Base-by-base conservation (phyloP, 2,797 vertebrate species). In the Eremophila alpestris region DNA sequence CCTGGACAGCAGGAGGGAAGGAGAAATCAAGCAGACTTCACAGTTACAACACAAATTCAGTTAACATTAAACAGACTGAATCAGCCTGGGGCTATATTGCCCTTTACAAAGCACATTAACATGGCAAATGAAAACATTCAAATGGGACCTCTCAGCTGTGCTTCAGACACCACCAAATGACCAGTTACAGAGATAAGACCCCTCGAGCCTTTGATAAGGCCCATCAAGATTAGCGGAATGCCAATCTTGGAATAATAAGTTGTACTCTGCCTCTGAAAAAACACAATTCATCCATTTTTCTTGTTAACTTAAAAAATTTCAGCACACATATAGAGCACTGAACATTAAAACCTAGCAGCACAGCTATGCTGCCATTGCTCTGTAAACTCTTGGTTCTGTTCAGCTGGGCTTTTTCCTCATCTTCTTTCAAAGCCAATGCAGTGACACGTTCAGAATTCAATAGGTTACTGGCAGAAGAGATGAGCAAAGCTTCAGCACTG, bases 381-480 rank as follows among this genome's bases (percentile, higher is more conserved):
- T 48, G 19, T 62, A 38, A 67, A 36, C 11, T 27, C n/a, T 41
- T 16, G 1, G 22, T 29, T 70, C 56, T 38, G 15, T 49, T 70
- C 5, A 24, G 36, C 12, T 59, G 7, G 20, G 29, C 14, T 63
- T 51, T 65, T 29, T 17, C 26, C 51, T 40, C 19, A 22, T 29
- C 45, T 32, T 69, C 43, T 59, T 64, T 52, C 41, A 86, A 64
- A 87, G 56, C 23, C 82, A 81, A 5, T 21, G n/a, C 45, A 74
- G 27, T 4, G 30, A 32, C 41, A 65, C 0, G 0, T n/a, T 13
- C 52, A 13, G 16, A 71, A 60, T 52, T 20, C 11, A 32, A 69
- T 74, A 48, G 48, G 19, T 54, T 55, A 60, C 16, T 81, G 58
- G 26, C 15, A 74, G 41, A 71, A 10, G 21, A 90, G 76, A 76